Evolutionary conservation across 2,797 vertebrate species (phyloP), one percentile per base, ranked within the genome.

Genomic region (Melanotaenia pygmaea): DNA sequence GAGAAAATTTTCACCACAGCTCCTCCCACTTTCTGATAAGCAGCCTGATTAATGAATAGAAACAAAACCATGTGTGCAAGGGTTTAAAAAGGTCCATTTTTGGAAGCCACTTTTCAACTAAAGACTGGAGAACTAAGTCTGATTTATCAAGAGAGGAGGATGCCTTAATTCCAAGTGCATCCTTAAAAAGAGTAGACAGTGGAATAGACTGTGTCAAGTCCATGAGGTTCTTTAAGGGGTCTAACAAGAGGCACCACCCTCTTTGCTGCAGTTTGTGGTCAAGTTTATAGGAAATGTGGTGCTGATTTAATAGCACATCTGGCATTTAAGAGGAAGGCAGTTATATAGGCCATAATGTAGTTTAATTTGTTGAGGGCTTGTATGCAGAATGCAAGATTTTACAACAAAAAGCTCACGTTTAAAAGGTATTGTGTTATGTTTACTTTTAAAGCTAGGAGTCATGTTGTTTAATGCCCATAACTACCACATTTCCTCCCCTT

Each of bases 271-370:
- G 69, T 81, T 69, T 56, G 47, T 45, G 26, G 59, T 51, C 47
- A 62, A 12, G 65, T 85, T 85, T 82, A 79, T 77, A 73, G 73
- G 81, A 79, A 82, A 85, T 79, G 73, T 73, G 84, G 60, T 85
- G 70, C 73, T 77, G 70, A 79, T 84, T 85, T 81, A 74, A 77
- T 59, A 72, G 66, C 47, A 60, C 78, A 85, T 88, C 82, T 87
- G 73, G 79, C 70, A 26, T 35, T 3, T 69, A 74, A 53, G 50
- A 73, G 40, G 59, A 22, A 66, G 56, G 58, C 58, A 40, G 68
- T 60, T 43, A 32, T 16, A 70, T n/a, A 53, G 50, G 38, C 58
- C 66, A 16, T 78, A 67, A 57, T 60, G 67, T 34, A 65, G 76
- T 83, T 78, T 45, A 32, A 85, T 76, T 77, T 76, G 64, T 72